Percentiles rank a stretch among this genome's conserved stretches.
Conservation (phyloP, 2,113 vertebrate species). For the Rynchops niger region DNA sequence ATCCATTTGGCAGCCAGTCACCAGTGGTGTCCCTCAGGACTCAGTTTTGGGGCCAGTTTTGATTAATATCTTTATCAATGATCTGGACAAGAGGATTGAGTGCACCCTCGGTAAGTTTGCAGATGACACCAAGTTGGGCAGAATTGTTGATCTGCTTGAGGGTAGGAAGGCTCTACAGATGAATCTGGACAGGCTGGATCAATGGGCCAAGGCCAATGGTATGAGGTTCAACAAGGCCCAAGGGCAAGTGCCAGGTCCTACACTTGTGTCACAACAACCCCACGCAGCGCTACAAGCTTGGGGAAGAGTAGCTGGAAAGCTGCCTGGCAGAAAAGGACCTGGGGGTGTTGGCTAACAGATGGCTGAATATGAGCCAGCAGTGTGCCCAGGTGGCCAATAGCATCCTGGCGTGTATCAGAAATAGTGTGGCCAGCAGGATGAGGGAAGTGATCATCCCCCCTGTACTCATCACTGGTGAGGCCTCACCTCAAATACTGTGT, state of each 20-base stretch:
- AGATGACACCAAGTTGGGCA: background rate
- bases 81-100: background rate
- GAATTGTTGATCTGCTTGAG: background rate
- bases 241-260: background rate
- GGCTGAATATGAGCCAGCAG: background rate
- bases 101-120: no score
- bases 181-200: background rate
- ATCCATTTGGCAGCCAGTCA: background rate
- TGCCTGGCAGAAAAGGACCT: rapidly evolving
- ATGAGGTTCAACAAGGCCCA: background rate
- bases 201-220: rapidly evolving
- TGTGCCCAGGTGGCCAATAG: no score
- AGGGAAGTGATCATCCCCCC: no score
- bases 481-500: background rate
- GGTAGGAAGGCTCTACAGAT: background rate
- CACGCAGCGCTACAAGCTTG: rapidly evolving
- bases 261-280: background rate
- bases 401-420: background rate
- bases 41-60: no score
- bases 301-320: background rate
- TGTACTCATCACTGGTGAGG: background rate
- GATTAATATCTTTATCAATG: background rate
- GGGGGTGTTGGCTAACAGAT: background rate
- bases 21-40: background rate
- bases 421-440: background rate